Conservation (phyloP, 2,113 vertebrate species). For the Columbina picui region DNA sequence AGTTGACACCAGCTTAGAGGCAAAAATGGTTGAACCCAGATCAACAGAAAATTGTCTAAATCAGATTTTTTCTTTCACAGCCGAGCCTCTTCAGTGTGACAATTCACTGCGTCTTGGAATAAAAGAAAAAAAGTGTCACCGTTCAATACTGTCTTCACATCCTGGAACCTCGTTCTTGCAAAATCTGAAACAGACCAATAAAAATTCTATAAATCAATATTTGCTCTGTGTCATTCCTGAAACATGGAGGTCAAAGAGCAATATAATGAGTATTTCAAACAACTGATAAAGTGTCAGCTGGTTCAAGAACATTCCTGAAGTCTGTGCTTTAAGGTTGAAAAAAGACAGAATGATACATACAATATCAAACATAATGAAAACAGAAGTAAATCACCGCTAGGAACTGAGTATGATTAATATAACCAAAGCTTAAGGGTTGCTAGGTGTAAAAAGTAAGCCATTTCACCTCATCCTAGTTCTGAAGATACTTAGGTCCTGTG, state of each 20-base stretch:
- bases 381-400: background rate
- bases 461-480: background rate
- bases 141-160: slow-evolving; percentile 86
- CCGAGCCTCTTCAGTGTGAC: slow-evolving; percentile 76
- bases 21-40: slow-evolving; percentile 74
- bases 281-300: background rate
- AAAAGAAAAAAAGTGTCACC: slow-evolving; percentile 63
- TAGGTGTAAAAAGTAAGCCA: background rate
- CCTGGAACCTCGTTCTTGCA: slow-evolving; percentile 96
- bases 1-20: slow-evolving; percentile 65
- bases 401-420: background rate
- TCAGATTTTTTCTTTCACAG: slow-evolving; percentile 77
- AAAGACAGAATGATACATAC: background rate
- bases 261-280: background rate
- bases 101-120: slow-evolving; percentile 79
- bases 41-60: slow-evolving; percentile 76
- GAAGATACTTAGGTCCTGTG: background rate
- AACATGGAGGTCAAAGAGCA: background rate
- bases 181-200: slow-evolving; percentile 83
- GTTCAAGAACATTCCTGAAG: background rate
- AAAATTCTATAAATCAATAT: slow-evolving; percentile 10
- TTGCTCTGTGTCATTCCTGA: background rate
- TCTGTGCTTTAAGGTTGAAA: background rate
- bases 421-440: background rate
- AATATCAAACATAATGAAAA: background rate